phyloP scores from a whole-genome alignment of 2,888 invertebrate species.

The Metopia argyrocephala region DNA sequence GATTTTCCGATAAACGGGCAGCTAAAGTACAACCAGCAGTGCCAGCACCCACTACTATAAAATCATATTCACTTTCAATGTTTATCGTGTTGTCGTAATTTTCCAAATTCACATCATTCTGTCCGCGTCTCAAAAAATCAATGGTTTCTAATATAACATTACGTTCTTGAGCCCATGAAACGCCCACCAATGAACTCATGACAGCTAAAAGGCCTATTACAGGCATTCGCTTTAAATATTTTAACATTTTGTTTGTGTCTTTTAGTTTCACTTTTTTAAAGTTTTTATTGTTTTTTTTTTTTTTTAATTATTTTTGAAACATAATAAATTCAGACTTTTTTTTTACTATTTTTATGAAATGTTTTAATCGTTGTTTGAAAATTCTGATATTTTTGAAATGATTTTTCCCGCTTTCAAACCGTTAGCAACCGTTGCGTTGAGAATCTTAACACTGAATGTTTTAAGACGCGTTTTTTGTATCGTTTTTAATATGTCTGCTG shows the following conservation, averaged over 20 bases:
- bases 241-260: conserved; percentile 36
- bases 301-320: neutral
- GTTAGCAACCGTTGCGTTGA: conserved; percentile 49
- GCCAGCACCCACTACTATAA: conserved; percentile 88
- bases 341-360: neutral
- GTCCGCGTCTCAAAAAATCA: conserved; percentile 76
- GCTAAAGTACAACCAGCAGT: conserved; percentile 89
- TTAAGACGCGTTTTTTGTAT: conserved; percentile 16
- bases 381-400: neutral
- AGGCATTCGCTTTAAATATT: conserved; percentile 17
- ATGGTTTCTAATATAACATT: conserved; percentile 73
- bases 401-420: neutral
- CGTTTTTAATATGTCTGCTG: conserved; percentile 50
- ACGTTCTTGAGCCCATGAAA: conserved; percentile 62
- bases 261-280: neutral
- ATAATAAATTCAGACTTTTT: neutral
- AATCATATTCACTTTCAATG: conserved; percentile 83
- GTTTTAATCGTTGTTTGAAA: neutral
- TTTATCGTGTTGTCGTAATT: conserved; percentile 72
- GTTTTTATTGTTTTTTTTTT: conserved; percentile 1
- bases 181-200: conserved; percentile 28
- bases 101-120: conserved; percentile 73
- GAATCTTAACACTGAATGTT: conserved; percentile 50
- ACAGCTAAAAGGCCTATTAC: conserved; percentile 38
- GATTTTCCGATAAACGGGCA: conserved; percentile 85